Base-by-base conservation (phyloP, 2,888 invertebrate genomes). In the Lepidochitona cinerea region DNA sequence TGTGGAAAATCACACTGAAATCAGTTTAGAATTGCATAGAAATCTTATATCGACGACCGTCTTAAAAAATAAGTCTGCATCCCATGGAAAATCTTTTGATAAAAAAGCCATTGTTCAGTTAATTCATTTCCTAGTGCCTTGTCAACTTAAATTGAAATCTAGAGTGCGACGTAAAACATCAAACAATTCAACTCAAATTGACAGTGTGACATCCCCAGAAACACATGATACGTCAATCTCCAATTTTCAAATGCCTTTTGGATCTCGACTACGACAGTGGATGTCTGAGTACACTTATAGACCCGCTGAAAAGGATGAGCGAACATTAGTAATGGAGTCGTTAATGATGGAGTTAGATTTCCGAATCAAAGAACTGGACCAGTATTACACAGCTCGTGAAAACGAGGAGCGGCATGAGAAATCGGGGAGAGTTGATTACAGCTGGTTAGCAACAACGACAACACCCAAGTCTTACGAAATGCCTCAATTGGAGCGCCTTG, bases 341-440 rank as follows among this genome's bases (percentile, higher is more conserved):
- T 74, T 88, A 14, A 74, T 88, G 74, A 71, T 81, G 18, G 88
- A 88, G 69, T 75, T 88, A 12, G 86, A 87, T 49, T 82, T 79
- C 53, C 86, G 85, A 37, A 83, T 86, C 9, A 81, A 79, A 54
- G 86, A 87, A 54, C 73, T 84, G 9, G 89, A 88, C 35, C 76
- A 81, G 14, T 33, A 74, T 0, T 68, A 73, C 6, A 72, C 79
- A 36, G 85, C 86, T 54, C 74, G 78, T 12, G 85, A 87, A 32
- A 75, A 79, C 32, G 84, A 88, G 41, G 76, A 82, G 53, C 79
- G 81, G 18, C 72, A 84, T 7, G 70, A 69, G 26, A 72, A 67
- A 37, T 79, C 81, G 66, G 37, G 84, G 82, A 87, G 87, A 7
- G 89, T 88, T 4, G 89, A 89, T 71, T 89, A 89, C 77, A 87